A percentile compares a stretch with the other conserved stretches of the same genome.
These are phyloP conservation scores for Origma solitaria DNA, from an alignment of 2,113 vertebrate species.

Conservation along the genomic window DNA sequence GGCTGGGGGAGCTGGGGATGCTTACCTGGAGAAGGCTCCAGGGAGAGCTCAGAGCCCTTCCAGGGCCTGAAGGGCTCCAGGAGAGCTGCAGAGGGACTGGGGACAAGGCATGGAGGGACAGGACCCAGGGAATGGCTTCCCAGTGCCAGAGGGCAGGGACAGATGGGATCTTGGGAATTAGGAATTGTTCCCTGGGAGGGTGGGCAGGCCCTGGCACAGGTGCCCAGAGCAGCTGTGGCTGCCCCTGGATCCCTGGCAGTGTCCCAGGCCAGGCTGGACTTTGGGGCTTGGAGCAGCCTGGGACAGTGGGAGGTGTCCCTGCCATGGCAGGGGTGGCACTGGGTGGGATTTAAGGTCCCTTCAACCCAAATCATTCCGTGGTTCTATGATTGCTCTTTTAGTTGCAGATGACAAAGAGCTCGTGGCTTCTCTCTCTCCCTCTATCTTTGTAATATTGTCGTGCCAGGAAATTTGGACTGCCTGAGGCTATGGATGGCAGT, in stretches of 20 bases:
- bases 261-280: rapidly evolving
- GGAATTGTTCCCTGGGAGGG: not conserved
- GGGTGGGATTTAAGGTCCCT: not conserved
- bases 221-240: not conserved
- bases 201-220: not conserved
- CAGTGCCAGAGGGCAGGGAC: rapidly evolving
- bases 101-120: not conserved
- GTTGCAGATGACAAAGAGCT: not conserved
- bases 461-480: not conserved
- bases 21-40: not conserved
- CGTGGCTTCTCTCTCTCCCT: not conserved
- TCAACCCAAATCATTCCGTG: not conserved
- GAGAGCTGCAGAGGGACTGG: not conserved
- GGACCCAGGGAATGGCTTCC: not conserved
- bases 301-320: not conserved
- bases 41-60: not conserved
- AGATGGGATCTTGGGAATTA: not conserved
- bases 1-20: not conserved
- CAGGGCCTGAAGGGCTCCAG: not conserved
- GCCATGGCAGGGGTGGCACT: not conserved
- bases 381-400: not conserved
- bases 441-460: not conserved
- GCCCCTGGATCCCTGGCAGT: not conserved
- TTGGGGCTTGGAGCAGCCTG: not conserved
- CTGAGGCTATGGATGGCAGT: not conserved